Conservation (phyloP, 2,113 vertebrate species). For the Corapipo altera region DNA sequence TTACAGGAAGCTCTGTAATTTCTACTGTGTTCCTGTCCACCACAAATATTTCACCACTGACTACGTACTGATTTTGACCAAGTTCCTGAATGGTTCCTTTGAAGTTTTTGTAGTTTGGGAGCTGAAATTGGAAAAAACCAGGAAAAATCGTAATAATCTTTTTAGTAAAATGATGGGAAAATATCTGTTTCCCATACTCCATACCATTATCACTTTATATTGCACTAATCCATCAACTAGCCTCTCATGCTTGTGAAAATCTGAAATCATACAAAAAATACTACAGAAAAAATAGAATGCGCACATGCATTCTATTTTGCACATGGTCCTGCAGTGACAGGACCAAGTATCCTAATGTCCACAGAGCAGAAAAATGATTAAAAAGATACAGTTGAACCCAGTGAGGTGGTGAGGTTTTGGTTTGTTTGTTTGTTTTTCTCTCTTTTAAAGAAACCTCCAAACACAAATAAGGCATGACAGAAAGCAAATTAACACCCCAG, state of each 20-base stretch:
- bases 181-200: not conserved
- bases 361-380: not conserved
- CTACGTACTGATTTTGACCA: conserved; percentile 94
- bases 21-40: conserved; percentile 96
- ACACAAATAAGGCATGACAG: not conserved
- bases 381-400: not conserved
- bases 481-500: not conserved
- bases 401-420: not conserved
- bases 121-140: conserved; percentile 73
- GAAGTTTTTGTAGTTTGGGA: conserved; percentile 98
- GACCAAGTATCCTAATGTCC: not conserved
- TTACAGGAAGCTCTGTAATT: conserved; percentile 95
- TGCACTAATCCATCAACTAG: not conserved
- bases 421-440: not conserved
- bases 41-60: conserved; percentile 95
- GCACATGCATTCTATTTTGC: no score
- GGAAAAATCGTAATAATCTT: not conserved
- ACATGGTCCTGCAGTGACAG: no score
- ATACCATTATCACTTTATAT: not conserved
- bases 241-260: not conserved
- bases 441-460: not conserved
- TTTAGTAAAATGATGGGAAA: not conserved
- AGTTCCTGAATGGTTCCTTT: conserved; percentile 94
- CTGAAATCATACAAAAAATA: not conserved
- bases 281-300: not conserved